Evolutionary conservation across 1,140 invertebrate genomes (phyloP), one percentile per base, ranked within the genome.

Genomic region (Pantala flavescens): DNA sequence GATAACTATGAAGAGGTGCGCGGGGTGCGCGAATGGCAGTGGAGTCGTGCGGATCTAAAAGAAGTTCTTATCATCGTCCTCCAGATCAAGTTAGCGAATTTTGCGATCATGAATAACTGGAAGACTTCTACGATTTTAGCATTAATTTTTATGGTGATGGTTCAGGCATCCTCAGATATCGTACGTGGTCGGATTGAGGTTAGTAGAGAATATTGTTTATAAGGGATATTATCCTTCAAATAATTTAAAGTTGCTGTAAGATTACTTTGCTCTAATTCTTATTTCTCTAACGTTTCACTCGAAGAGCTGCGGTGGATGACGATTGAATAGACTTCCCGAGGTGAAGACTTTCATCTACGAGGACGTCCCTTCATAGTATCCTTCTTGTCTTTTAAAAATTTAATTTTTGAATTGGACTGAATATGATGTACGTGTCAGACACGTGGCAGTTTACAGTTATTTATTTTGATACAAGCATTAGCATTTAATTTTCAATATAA

Each of bases 251-350:
- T 36, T 36, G 28, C 9, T 36, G 9, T 5, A 9, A 36, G 28
- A 36, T 36, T 36, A 36, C 28, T 36, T 36, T 2, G 28, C 3
- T 36, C 28, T 36, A 36, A 36, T 36, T 36, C 9, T 5, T 36
- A 36, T 36, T 36, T 36, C 28, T 36, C 28, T 9, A 36, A 5
- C 28, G 9, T 5, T 36, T 73, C 77, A 75, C n/a, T 7, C 12
- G 14, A 78, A 84, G 83, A 84, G 83, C 76, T 84, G 83, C 76
- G 78, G 79, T 78, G 83, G 83, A 82, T 84, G 83, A 83, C 82
- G 80, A 76, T 77, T 84, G 77, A 84, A 83, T 76, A 78, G 78
- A 72, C 78, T 83, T 74, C 82, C 82, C 77, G 81, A 82, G 79
- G 82, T 83, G 76, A 83, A 83, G 80, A 81, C 78, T 77, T 84